Conservation (phyloP, 2,888 invertebrate species). For the Hirtodrosophila confusa region DNA sequence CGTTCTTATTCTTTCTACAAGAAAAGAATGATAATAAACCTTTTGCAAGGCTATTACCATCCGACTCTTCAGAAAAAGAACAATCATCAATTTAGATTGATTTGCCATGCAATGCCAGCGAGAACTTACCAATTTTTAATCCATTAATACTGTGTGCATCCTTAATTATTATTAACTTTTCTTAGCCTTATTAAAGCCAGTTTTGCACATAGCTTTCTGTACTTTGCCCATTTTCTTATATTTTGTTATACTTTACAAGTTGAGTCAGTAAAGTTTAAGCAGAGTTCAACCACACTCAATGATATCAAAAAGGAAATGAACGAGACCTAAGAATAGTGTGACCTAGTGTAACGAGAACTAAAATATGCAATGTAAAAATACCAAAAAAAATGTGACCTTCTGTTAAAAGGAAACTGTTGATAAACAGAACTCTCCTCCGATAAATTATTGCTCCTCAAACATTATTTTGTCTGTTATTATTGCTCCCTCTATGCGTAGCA, state of each 20-base stretch:
- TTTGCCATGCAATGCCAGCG: not conserved
- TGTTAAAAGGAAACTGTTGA: not conserved
- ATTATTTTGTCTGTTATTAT: too few relatives aligned
- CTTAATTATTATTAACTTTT: too few relatives aligned
- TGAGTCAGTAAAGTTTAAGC: too few relatives aligned
- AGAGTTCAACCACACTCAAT: not conserved
- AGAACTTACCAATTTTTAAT: constrained; percentile 34
- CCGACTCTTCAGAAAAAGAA: constrained; percentile 75
- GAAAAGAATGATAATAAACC: constrained; percentile 48
- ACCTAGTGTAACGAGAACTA: constrained; percentile 1
- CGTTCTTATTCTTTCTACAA: constrained; percentile 82
- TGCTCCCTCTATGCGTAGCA: too few relatives aligned
- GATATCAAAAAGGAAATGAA: constrained; percentile 38
- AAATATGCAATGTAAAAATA: constrained; percentile 10
- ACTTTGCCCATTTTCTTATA: too few relatives aligned
- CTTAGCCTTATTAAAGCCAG: too few relatives aligned
- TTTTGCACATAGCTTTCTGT: too few relatives aligned
- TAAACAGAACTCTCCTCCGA: too few relatives aligned
- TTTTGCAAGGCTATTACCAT: constrained; percentile 40
- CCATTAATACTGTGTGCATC: too few relatives aligned
- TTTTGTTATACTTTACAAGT: too few relatives aligned
- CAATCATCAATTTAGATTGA: constrained; percentile 56
- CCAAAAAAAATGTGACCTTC: not conserved
- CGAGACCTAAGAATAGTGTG: constrained; percentile 11
- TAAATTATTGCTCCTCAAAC: too few relatives aligned